Evolutionary conservation across 2,113 vertebrate species (phyloP), one percentile per base, ranked within the genome.

Genomic region (Psephotus haematonotus): DNA sequence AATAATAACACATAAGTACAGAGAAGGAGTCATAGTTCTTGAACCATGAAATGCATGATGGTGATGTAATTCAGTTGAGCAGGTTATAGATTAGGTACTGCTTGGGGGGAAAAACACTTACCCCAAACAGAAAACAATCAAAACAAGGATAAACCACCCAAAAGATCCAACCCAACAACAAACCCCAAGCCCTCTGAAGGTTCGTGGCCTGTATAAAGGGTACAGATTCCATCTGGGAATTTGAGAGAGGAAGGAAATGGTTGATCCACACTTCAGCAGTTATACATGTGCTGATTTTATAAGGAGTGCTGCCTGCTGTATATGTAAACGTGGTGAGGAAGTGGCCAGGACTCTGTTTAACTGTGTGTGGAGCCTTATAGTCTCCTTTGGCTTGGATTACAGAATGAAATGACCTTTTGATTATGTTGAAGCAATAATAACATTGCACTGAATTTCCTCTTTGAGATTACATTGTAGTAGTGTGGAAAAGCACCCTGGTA

Each of bases 391-490:
- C 49, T 49, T 49, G 65, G 49, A 7, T 17, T 78, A 49, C 57
- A 44, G 89, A 53, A 8, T 70, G 63, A 35, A 41, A 17, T 4
- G 53, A 53, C 83, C 59, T 91, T 68, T 82, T 47, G 80, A 41
- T 13, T 24, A 8, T 20, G 17, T 14, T 3, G 71, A 72, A 57
- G 82, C 71, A 85, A 25, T 25, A 37, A 6, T 3, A 57, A 31
- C 55, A 2, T 4, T 47, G 44, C 64, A 27, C 39, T 6, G 74
- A 22, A 35, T 23, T 84, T 93, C 50, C 83, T 71, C 43, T 17
- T 24, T 0, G 44, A 24, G 76, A 2, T 57, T 37, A 17, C 1
- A 0, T 31, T 59, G 18, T 22, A 39, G 60, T 35, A 28, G 71
- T 1, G 22, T n/a, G 74, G 39, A 69, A 72, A 13, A 62, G 65